Evolutionary conservation across 2,113 vertebrate genomes (phyloP), one percentile per base, ranked within the genome.

Genomic region (Cheilinus undulatus): DNA sequence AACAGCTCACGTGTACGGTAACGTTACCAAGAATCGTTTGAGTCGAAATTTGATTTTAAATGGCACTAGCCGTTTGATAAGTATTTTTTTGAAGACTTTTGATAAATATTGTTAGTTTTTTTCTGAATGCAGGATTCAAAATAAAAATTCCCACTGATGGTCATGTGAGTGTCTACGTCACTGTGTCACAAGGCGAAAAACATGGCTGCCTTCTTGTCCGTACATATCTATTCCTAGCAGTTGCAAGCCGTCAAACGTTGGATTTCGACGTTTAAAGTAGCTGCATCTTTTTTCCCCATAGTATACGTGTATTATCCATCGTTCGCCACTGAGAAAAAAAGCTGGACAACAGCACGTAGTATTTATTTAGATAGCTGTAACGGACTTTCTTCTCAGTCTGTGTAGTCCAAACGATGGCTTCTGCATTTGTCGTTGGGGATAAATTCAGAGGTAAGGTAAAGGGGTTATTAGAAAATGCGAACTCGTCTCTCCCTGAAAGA

Each of bases 351-450:
- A 30, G 14, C 20, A n/a, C 9, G 7, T n/a, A n/a, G 11, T 38
- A 11, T 32, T 40, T 8, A n/a, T 56, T 11, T 53, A 9, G 13
- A 52, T 3, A 43, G 22, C 32, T 24, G 1, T n/a, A 2, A 40
- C n/a, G 15, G 2, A 42, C 14, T 42, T 17, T 17, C 14, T 42
- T 17, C 6, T 42, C 17, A 42, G 40, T 17, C 40, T 51, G 13
- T 5, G 36, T n/a, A 13, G 6, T 32, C 48, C 5, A 15, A 53
- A 81, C 12, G 27, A 95, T 94, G 94, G 87, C 93, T 0, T 91
- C 89, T 6, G 86, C 92, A 0, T 93, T 95, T 77, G 83, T 85
- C 8, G 73, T 93, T n/a, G 91, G 93, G 3, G 76, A 89, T 19
- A 76, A 20, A 59, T 94, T 94, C 76, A 84, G 74, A 20, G 52